A percentile compares a stretch with the other conserved stretches of the same genome.
Conservation (phyloP, 2,888 invertebrate species). For the Odontocerum albicorne region DNA sequence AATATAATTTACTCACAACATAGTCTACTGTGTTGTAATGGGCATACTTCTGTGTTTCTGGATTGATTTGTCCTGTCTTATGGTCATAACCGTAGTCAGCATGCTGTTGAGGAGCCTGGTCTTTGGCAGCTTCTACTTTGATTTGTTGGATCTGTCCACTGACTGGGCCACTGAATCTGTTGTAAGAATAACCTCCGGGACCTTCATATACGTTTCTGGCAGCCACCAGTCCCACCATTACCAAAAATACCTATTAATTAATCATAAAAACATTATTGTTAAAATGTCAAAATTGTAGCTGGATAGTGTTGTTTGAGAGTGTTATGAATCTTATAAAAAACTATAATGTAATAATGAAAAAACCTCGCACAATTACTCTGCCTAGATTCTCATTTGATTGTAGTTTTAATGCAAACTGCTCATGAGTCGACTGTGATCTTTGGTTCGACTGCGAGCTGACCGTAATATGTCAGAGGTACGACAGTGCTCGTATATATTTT, state of each 20-base stretch:
- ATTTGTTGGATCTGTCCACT: constrained; percentile 65
- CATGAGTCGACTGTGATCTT: no score
- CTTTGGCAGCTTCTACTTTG: constrained; percentile 53
- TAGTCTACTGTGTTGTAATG: constrained; percentile 65
- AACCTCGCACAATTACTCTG: no score
- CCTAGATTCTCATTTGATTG: no score
- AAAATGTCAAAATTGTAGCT: no score
- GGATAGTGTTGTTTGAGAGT: no score
- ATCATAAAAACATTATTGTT: no score
- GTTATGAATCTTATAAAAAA: no score
- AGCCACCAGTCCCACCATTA: constrained; percentile 2
- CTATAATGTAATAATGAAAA: no score
- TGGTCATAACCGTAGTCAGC: constrained; percentile 57
- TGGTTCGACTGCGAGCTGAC: no score
- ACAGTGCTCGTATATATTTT: no score
- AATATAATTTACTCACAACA: constrained; percentile 51
- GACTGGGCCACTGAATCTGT: constrained; percentile 74
- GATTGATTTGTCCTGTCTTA: constrained; percentile 50
- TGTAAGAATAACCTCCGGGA: constrained; percentile 67
- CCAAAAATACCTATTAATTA: constrained; percentile 17
- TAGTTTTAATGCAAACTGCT: no score
- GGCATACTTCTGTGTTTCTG: constrained; percentile 54
- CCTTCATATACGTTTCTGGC: constrained; percentile 38
- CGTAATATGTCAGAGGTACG: no score
- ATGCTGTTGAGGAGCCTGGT: constrained; percentile 51